These are phyloP conservation scores for Coptotermes formosanus DNA, from an alignment of 1,140 invertebrate genomes.

Conservation along the genomic window DNA sequence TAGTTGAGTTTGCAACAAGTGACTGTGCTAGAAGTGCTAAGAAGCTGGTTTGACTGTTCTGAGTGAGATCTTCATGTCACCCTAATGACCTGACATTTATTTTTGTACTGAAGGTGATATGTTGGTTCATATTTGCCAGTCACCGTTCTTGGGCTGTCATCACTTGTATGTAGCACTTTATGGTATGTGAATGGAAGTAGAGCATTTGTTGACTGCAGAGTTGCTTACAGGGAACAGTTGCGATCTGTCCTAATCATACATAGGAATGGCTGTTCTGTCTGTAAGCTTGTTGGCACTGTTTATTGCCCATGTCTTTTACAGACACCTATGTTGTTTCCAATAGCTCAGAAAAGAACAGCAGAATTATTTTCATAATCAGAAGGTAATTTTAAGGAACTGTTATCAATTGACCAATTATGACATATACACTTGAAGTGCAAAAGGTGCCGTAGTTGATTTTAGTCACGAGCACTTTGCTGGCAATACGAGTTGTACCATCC, in stretches of 20 bases:
- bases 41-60: not conserved
- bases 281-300: not conserved
- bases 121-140: not conserved
- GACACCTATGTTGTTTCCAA: not conserved
- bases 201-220: not conserved
- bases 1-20: not conserved
- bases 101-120: not conserved
- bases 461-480: not conserved
- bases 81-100: not conserved
- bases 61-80: not conserved
- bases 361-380: constrained; percentile 4
- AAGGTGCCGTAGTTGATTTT: constrained; percentile 1
- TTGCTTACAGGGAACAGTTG: not conserved
- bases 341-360: not conserved
- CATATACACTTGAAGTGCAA: not conserved
- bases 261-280: not conserved
- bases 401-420: not conserved
- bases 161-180: not conserved
- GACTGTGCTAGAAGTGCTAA: not conserved
- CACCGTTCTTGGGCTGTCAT: not conserved
- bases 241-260: not conserved
- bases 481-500: not conserved
- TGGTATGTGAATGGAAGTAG: not conserved
- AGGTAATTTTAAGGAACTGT: not conserved
- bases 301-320: not conserved